Conservation (phyloP, 1,140 invertebrate genomes). For the Rhizoglyphus robini region DNA sequence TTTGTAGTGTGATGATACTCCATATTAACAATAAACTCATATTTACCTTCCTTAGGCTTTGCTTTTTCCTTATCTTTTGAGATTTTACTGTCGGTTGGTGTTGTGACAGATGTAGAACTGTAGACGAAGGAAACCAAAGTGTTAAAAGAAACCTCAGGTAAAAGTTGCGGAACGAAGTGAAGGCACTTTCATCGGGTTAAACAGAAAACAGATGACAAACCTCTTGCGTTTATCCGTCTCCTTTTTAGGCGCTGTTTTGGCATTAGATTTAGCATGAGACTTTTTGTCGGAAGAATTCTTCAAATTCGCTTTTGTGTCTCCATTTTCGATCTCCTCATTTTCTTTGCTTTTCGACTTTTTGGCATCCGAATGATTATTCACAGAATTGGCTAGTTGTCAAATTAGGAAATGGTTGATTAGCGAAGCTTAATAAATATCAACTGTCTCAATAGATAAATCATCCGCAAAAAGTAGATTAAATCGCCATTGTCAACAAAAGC, state of each 20-base stretch:
- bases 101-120: background rate
- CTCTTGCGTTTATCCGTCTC: background rate
- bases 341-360: background rate
- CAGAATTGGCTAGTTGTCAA: conserved; percentile 10
- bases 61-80: conserved; percentile 9
- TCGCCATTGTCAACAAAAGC: too few relatives aligned
- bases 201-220: background rate
- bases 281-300: background rate
- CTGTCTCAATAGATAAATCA: background rate
- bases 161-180: background rate
- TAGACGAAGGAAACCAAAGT: background rate
- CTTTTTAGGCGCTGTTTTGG: background rate
- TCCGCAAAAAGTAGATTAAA: background rate
- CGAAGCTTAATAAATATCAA: background rate
- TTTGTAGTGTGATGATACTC: background rate
- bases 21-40: background rate
- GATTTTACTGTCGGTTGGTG: background rate
- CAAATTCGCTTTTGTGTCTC: background rate
- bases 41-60: background rate
- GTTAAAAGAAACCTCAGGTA: background rate
- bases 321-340: background rate
- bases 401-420: conserved; percentile 10
- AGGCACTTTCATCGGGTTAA: background rate
- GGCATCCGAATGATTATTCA: background rate
- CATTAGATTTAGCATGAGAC: background rate